Base-by-base conservation (phyloP, 1,140 invertebrate species). In the Muscidifurax raptorellus region DNA sequence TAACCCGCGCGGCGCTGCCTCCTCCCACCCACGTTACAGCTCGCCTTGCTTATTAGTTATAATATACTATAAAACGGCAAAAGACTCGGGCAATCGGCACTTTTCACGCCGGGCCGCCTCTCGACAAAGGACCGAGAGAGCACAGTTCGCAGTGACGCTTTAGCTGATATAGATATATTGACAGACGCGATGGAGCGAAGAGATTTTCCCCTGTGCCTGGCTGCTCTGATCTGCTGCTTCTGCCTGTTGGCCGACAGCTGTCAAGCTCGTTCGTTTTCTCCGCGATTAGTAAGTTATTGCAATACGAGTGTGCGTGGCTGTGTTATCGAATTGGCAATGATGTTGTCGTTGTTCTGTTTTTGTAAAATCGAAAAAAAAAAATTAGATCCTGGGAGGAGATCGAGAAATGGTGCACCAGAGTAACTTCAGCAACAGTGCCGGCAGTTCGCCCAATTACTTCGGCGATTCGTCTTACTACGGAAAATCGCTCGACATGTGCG, bases 31-130 rank as follows among this genome's bases (percentile, higher is more conserved):
- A 44, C 67, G 36, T 9, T 40, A 40, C 36, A 9, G 7, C 30
- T 13, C 59, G 59, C 67, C 12, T 87, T 86, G 88, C n/a, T 89
- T 92, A 91, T 92, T 93, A 93, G 92, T 93, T 92, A 93, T 93
- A 93, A 92, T 92, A 92, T 92, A 92, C 91, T 93, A 93, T 93
- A 93, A 93, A 93, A 93, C 91, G 91, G 91, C 90, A 92, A 92
- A 92, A 91, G 90, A 67, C 85, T 78, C 86, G 87, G n/a, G 85
- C 86, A 86, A 89, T 89, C 88, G 72, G 81, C 79, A 81, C 72
- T 90, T 90, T 72, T 82, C 74, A 64, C 77, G 52, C 78, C 67
- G 77, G 28, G 80, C 67, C 27, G 64, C 22, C 18, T 59, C 32
- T n/a, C 75, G 75, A 47, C 78, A 47, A 27, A 32, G 18, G 69